Base-by-base conservation (phyloP, 2,113 vertebrate genomes). In the Melanocharis versteri region DNA sequence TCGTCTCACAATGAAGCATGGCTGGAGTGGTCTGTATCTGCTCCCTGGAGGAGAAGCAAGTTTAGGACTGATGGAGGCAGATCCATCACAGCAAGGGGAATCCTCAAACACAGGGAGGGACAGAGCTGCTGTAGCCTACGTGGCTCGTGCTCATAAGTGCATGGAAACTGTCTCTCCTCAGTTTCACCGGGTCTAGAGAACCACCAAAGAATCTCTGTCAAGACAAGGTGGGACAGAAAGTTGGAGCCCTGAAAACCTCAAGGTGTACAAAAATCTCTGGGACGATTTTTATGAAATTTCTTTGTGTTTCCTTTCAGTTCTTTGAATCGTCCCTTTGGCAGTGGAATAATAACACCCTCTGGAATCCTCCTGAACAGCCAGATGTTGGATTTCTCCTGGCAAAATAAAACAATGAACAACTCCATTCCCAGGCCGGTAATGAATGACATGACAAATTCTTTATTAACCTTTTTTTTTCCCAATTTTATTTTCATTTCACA, bases 361-460 rank as follows among this genome's bases (percentile, higher is more conserved):
- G 99, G 99, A 87, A 98, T 99, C 86, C 98, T 99, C 60, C 97
- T 99, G 40, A 99, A 99, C 96, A 99, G 99, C 94, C 99, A 99
- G 97, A 99, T 99, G 96, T 96, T 99, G 97, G 99, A 99, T 96
- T 99, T 99, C 96, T 99, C 99, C 61, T 99, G 99, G 99, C 98
- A 98, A 37, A 99, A 99, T 91, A 98, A 98, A 97, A 99, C 98
- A 24, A 91, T 76, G 31, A 98, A 98, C 92, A 93, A 93, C 70
- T 98, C 98, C 16, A 23, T 85, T 84, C 91, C 97, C 47, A 98
- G 93, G 77, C 98, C 77, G 96, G 99, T 99, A 99, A 97, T 82
- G 70, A 83, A 58, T 40, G 53, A 62, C 53, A 18, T 27, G 44
- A 58, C 51, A 80, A 75, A 45, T 53, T 57, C 39, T 85, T 84